Evolutionary conservation across 2,113 vertebrate species (phyloP).

Genomic region (Trichomycterus rosablanca): DNA sequence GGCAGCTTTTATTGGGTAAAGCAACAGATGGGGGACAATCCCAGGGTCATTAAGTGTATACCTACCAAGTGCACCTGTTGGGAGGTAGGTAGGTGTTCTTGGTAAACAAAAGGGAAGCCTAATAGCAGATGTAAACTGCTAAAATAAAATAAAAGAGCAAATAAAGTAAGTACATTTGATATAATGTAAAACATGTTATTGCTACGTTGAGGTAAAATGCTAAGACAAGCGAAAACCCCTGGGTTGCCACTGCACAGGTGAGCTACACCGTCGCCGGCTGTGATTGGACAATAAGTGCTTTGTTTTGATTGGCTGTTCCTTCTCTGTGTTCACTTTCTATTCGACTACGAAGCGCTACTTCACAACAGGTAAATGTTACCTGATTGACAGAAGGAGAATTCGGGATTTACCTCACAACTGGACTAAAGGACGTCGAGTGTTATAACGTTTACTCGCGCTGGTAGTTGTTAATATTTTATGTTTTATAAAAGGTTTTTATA

Average conservation of each 20-base stretch:
- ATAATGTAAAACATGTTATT: too few relatives aligned
- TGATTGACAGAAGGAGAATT: conserved; percentile 55
- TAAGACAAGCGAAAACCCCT: conserved; percentile 10
- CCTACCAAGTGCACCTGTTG: too few relatives aligned
- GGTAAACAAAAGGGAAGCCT: too few relatives aligned
- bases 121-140: too few relatives aligned
- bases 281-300: conserved; percentile 38
- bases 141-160: too few relatives aligned
- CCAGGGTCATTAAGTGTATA: too few relatives aligned
- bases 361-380: conserved; percentile 72
- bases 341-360: conserved; percentile 54
- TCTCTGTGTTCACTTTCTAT: conserved; percentile 29
- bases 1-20: too few relatives aligned
- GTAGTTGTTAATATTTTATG: not conserved
- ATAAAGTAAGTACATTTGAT: too few relatives aligned
- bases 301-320: conserved; percentile 40
- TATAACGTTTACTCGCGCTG: not conserved
- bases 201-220: too few relatives aligned
- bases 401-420: conserved; percentile 49
- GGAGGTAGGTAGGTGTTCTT: too few relatives aligned
- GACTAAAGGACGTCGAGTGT: conserved; percentile 29
- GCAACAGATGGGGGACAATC: too few relatives aligned
- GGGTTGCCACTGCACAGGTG: conserved; percentile 23
- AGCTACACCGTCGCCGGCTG: conserved; percentile 27
- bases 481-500: not conserved